Evolutionary conservation across 1,140 invertebrate genomes (phyloP), one percentile per base, ranked within the genome.

Genomic region (Penaeus japonicus): DNA sequence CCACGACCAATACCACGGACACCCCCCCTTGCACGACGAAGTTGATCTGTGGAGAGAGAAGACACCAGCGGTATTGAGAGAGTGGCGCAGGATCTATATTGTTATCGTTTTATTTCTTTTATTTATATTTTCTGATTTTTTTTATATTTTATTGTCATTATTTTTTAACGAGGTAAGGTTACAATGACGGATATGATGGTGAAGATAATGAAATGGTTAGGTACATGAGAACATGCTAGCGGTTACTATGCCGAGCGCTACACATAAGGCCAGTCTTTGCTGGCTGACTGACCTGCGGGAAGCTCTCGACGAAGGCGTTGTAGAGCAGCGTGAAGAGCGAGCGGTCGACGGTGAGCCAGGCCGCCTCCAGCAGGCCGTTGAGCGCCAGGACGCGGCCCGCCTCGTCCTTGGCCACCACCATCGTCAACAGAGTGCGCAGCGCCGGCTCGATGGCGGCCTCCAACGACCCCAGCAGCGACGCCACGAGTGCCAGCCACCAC

Each of bases 361-460:
- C 85, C 53, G 89, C 55, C 75, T 90, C 89, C 27, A 90, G 17
- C 39, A 90, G 57, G 22, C 89, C 89, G 35, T 54, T 62, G 22
- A 90, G 81, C 1, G 89, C 81, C 24, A 90, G 89, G 2, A 90
- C 75, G 77, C 54, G 57, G n/a, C 89, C 89, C 15, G 65, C 85
- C 53, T 90, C 85, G 55, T 57, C 73, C 57, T 55, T 65, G 10
- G 73, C 89, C 24, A 77, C 85, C 12, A 84, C 39, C 24, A 77
- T 78, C 17, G 89, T 90, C 12, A 90, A 85, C 84, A 87, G 22
- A 7, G 89, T 86, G 15, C 89, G 85, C 30, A 90, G 53, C 39
- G 89, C 80, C 32, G 89, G 89, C 54, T 90, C 89, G n/a, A 90
- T 90, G 39, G 62, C 27, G 17, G 85, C 59, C 55, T 90, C 89